Percentiles rank a stretch among this genome's conserved stretches.
Conservation (phyloP, 2,113 vertebrate genomes). For the Lycaon pictus region DNA sequence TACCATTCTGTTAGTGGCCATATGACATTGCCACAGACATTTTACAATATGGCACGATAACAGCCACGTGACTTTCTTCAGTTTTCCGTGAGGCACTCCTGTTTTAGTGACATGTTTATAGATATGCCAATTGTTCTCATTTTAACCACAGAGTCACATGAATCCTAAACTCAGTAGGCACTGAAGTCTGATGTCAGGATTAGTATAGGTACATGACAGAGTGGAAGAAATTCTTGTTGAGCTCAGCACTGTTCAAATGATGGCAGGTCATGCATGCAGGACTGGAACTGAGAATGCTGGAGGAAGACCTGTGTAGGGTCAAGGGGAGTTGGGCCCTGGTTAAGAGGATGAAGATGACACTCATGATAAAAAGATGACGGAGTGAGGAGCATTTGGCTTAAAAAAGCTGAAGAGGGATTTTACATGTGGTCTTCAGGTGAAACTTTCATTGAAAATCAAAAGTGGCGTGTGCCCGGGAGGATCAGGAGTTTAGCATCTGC, state of each 20-base stretch:
- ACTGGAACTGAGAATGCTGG: not conserved
- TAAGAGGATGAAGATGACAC: not conserved
- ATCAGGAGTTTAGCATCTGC: too few relatives aligned
- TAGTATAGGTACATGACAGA: not conserved
- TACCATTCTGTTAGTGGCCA: too few relatives aligned
- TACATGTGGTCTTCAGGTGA: not conserved
- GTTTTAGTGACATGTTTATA: not conserved
- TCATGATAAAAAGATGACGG: not conserved
- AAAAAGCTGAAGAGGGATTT: not conserved
- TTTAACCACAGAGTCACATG: not conserved
- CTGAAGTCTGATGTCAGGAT: not conserved
- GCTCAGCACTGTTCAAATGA: not conserved
- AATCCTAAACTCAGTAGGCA: not conserved
- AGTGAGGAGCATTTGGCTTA: not conserved
- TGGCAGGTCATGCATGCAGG: rapidly evolving
- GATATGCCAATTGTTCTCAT: not conserved
- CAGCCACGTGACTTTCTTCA: too few relatives aligned
- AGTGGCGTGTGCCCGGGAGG: not conserved
- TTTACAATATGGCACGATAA: not conserved
- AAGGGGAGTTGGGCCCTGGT: not conserved
- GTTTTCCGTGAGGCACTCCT: not conserved
- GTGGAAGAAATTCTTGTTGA: not conserved
- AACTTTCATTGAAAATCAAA: not conserved
- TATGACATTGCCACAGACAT: too few relatives aligned
- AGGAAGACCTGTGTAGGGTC: not conserved